These are phyloP conservation scores for Drosophila kikkawai DNA, from an alignment of 1,140 invertebrate genomes.

Conservation along the genomic window DNA sequence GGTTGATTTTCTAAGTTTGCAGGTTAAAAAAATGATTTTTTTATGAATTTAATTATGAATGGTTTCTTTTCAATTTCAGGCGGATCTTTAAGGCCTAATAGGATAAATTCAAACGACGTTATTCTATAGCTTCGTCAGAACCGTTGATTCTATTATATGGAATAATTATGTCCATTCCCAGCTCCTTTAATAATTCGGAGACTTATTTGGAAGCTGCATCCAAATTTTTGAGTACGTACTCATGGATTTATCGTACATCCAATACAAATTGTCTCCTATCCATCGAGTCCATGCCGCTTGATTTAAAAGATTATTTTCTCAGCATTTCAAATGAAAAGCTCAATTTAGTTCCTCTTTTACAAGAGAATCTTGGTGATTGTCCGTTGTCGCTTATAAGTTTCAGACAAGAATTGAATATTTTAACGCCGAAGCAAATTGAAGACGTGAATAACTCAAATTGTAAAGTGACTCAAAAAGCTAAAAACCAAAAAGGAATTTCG, in stretches of 20 bases:
- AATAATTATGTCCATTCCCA: conserved; percentile 1
- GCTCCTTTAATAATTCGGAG: not conserved
- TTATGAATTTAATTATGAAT: not conserved
- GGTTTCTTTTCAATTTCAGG: not conserved
- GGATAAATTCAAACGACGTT: not conserved
- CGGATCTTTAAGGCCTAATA: not conserved
- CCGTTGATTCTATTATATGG: not conserved
- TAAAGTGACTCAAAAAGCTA: not conserved
- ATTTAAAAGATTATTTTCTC: conserved; percentile 86
- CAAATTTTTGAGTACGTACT: conserved; percentile 86
- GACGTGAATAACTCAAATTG: not conserved
- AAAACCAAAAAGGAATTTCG: conserved; percentile 80
- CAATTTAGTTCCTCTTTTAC: conserved; percentile 61
- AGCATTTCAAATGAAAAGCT: conserved; percentile 84
- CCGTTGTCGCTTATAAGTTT: conserved; percentile 33
- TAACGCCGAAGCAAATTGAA: conserved; percentile 64
- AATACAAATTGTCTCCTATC: conserved; percentile 89
- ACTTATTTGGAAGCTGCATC: conserved; percentile 14
- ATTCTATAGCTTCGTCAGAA: not conserved
- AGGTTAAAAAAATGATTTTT: not conserved
- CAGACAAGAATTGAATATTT: conserved; percentile 25
- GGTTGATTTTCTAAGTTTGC: not conserved
- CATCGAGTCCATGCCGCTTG: conserved; percentile 86
- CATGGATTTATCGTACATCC: conserved; percentile 89
- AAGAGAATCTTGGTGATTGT: conserved; percentile 29